These are phyloP conservation scores for Melipona bicolor DNA, from an alignment of 2,888 invertebrate genomes.

Conservation along the genomic window DNA sequence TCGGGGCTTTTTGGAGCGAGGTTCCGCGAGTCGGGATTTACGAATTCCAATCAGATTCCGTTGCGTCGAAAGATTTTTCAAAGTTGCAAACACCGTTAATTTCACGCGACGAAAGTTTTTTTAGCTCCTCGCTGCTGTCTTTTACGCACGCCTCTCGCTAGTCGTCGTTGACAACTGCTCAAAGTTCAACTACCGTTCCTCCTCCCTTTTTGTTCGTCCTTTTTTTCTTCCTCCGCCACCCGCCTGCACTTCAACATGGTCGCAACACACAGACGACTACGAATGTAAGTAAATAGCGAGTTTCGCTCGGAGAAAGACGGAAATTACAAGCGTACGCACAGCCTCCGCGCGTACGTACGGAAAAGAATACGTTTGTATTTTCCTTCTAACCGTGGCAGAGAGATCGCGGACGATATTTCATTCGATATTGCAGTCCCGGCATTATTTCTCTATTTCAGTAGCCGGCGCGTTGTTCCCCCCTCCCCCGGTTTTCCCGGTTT, in stretches of 20 bases:
- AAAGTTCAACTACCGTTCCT: not conserved
- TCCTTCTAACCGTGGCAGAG: conserved; percentile 67
- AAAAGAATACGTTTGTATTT: conserved; percentile 64
- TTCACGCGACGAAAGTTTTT: conserved; percentile 12
- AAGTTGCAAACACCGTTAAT: conserved; percentile 15
- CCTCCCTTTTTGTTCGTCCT: not conserved
- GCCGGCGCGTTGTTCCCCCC: conserved; percentile 48
- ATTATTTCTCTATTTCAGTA: conserved; percentile 83
- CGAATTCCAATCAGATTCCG: too few species aligned
- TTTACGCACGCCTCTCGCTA: too few species aligned
- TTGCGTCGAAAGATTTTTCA: not conserved
- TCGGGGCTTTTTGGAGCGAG: too few species aligned
- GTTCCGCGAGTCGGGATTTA: too few species aligned
- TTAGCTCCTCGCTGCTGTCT: too few species aligned
- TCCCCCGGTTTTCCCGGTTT: conserved; percentile 17
- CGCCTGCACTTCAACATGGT: not conserved
- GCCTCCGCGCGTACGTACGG: conserved; percentile 32
- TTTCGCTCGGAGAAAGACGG: conserved; percentile 30
- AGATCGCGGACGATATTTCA: conserved; percentile 83
- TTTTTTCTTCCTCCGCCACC: not conserved
- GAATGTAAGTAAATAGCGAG: conserved; percentile 45
- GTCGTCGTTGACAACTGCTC: not conserved
- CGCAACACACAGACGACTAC: not conserved
- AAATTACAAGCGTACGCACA: conserved; percentile 46
- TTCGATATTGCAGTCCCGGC: conserved; percentile 83